Evolutionary conservation across 2,113 vertebrate genomes (phyloP).

Genomic region (Sus scrofa): DNA sequence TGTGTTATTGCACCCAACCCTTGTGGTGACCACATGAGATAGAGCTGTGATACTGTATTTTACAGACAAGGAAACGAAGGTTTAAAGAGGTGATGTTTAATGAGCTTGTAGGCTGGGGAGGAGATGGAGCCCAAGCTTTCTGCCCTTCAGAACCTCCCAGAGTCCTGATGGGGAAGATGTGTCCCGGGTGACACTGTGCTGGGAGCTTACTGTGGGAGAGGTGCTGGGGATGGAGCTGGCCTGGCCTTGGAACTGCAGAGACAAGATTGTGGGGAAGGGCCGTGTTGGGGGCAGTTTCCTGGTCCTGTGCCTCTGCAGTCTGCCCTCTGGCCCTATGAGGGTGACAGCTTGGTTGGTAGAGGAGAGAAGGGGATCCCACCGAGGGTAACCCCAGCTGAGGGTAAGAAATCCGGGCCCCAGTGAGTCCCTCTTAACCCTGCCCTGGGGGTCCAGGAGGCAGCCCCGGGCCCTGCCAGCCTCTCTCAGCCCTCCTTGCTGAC

Average conservation of each 20-base stretch:
- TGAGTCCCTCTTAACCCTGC: background rate
- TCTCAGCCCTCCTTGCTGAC: background rate
- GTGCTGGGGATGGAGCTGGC: background rate
- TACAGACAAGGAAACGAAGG: background rate
- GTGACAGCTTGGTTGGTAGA: background rate
- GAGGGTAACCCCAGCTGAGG: background rate
- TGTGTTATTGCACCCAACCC: rapidly evolving
- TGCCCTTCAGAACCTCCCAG: background rate
- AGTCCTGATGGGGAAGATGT: background rate
- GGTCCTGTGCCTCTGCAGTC: background rate
- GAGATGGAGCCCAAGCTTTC: background rate
- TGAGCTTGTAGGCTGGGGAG: background rate
- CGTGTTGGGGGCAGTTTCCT: background rate
- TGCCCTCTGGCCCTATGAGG: background rate
- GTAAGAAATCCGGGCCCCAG: background rate
- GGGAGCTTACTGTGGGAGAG: background rate
- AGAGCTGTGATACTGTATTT: background rate
- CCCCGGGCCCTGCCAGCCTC: background rate
- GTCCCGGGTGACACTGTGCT: background rate
- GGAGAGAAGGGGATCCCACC: background rate
- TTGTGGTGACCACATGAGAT: rapidly evolving
- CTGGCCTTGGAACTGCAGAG: background rate
- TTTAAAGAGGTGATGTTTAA: background rate
- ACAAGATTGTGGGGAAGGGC: background rate
- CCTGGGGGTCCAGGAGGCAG: background rate